phyloP scores from a whole-genome alignment of 2,888 invertebrate genomes.

The Oligia latruncula region DNA sequence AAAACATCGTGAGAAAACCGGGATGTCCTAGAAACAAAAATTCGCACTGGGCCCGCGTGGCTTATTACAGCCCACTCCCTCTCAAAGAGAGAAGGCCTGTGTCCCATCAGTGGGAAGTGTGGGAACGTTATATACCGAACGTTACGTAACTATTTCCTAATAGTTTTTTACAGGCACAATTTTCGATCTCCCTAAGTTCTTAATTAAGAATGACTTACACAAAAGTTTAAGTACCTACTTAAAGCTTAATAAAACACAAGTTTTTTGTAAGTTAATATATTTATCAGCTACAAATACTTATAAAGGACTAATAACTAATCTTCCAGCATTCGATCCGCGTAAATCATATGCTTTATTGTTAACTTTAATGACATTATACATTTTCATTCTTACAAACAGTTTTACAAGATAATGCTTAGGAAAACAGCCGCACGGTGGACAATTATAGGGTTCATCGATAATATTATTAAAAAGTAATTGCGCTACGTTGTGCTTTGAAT shows the following conservation, averaged over 20 bases:
- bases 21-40: background rate
- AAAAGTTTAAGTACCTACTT: background rate
- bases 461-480: constrained; percentile 3
- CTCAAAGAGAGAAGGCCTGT: background rate
- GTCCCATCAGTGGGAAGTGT: background rate
- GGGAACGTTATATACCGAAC: background rate
- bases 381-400: constrained; percentile 32
- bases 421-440: constrained; percentile 32
- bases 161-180: background rate
- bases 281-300: constrained; percentile 1
- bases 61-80: background rate
- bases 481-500: background rate
- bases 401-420: constrained; percentile 39
- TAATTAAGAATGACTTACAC: background rate
- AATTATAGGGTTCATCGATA: constrained; percentile 11
- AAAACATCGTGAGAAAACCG: background rate
- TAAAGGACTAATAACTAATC: constrained; percentile 2
- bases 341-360: constrained; percentile 23
- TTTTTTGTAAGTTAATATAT: constrained; percentile 1
- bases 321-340: background rate
- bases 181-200: background rate
- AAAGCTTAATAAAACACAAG: constrained; percentile 23
- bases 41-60: background rate
- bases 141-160: background rate
- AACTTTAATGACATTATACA: constrained; percentile 28